Evolutionary conservation across 2,888 invertebrate species (phyloP), one percentile per base, ranked within the genome.

Genomic region (Plagodis dolabraria): DNA sequence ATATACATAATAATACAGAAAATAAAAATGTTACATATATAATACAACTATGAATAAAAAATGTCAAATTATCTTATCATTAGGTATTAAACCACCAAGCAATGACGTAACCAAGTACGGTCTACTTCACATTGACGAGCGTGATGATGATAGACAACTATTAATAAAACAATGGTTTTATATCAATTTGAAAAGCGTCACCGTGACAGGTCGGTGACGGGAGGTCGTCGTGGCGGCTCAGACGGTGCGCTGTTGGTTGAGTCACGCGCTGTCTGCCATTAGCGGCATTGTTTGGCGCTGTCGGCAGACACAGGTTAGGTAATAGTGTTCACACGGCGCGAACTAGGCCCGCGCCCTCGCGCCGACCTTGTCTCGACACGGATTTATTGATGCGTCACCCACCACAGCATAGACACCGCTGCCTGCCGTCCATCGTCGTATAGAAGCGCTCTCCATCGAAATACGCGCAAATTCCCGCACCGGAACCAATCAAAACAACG

Each of bases 291-390:
- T 85, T 80, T 77, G 80, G 76, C 77, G 76, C 76, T 75, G 76
- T 66, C 73, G 69, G 75, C 70, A 70, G 60, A 66, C 72, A 75
- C 67, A 70, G 67, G 69, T 60, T 60, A 57, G 53, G 49, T 46
- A 53, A 53, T 34, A 61, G 60, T 60, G 50, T 9, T 0, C 42
- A 6, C 53, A 38, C 40, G 38, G 47, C 72, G 80, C 69, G 83
- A 83, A 82, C 83, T 85, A 85, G 82, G 75, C 84, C 77, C 81
- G 86, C 86, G 89, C 88, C 89, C 88, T 88, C 89, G 84, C 78
- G 75, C 80, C 87, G 91, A 90, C 91, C 92, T 91, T 90, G 89
- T 86, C 87, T 84, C 87, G 87, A 80, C 87, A 85, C 88, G 87
- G 87, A 87, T 88, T 89, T 90, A 87, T 87, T 86, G 83, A 85